Base-by-base conservation (phyloP, 2,797 vertebrate species). In the Poecilia velifera region DNA sequence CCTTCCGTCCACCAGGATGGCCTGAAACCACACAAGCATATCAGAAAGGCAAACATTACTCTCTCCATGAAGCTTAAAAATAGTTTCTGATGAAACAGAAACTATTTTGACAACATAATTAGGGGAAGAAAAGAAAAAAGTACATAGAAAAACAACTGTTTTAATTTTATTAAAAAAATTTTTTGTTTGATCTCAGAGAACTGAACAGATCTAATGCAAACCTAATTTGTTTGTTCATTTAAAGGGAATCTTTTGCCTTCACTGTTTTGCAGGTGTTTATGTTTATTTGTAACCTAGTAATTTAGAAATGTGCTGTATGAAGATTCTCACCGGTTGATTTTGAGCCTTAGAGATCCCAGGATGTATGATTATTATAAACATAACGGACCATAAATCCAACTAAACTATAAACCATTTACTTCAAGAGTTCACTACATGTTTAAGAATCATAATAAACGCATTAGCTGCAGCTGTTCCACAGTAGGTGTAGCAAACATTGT, bases 1-100 rank as follows among this genome's bases (percentile, higher is more conserved):
- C 96, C 91, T 96, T 94, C 59, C 83, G 92, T 86, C 47, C 76
- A 55, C 94, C 96, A 36, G 94, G 93, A 72, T 97, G 93, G 83
- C 96, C 97, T 99, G 82, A 20, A 93, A 80, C 83, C 82, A 91
- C 1, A 83, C 8, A 82, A 46, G 72, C 57, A 72, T 14, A 43
- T 18, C 18, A 55, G 68, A 46, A 20, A 34, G 6, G 16, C 0
- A 57, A 41, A 49, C 39, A 31, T 0, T 36, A 0, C 20, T 78
- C 22, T 55, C n/a, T 25, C 39, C 25, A n/a, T 10, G 13, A 1
- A 7, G 4, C 9, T 41, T 39, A 22, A 68, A 39, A 68, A 18
- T 9, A 68, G 20, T 25, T 13, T 36, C 4, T n/a, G 22, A 6
- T 6, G 22, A 3, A n/a, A 70, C 22, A 68, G 16, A 66, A 45